Evolutionary conservation across 2,113 vertebrate species (phyloP).

Genomic region (Onychostruthus taczanowskii): DNA sequence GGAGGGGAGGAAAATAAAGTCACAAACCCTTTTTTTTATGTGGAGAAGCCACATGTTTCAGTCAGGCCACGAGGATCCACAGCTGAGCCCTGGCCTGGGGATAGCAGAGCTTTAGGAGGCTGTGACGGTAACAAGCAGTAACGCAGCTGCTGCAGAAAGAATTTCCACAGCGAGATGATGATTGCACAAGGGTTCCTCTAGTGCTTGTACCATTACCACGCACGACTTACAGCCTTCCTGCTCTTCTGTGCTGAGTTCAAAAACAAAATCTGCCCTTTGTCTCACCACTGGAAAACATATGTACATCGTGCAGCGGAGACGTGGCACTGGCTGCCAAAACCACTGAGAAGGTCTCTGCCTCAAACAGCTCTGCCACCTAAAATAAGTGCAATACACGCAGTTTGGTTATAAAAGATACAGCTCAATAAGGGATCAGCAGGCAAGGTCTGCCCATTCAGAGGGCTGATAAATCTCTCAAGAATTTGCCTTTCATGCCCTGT

Average conservation of each 20-base stretch:
- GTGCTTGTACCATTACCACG: not conserved
- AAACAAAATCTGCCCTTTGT: not conserved
- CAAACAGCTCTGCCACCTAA: not conserved
- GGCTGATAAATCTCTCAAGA: not conserved
- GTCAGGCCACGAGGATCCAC: not conserved
- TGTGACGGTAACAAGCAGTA: not conserved
- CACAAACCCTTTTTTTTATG: conserved; percentile 31
- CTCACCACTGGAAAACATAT: not conserved
- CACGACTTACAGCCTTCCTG: not conserved
- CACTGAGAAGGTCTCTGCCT: not conserved
- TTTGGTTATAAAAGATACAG: not conserved
- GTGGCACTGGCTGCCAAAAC: not conserved
- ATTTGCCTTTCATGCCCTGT: not conserved
- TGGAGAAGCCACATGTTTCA: conserved; percentile 30
- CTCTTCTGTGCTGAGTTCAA: not conserved
- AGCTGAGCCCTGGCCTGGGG: conserved; percentile 7
- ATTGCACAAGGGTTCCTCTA: not conserved
- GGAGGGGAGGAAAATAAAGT: conserved; percentile 15
- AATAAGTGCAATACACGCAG: not conserved
- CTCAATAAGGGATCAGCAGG: not conserved
- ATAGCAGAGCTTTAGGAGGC: not conserved
- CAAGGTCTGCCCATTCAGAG: not conserved
- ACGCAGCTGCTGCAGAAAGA: not conserved
- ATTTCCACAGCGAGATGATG: not conserved
- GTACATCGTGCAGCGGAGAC: rapidly evolving